Evolutionary conservation across 1,140 invertebrate genomes (phyloP), one percentile per base, ranked within the genome.

Genomic region (Caenorhabditis briggsae): DNA sequence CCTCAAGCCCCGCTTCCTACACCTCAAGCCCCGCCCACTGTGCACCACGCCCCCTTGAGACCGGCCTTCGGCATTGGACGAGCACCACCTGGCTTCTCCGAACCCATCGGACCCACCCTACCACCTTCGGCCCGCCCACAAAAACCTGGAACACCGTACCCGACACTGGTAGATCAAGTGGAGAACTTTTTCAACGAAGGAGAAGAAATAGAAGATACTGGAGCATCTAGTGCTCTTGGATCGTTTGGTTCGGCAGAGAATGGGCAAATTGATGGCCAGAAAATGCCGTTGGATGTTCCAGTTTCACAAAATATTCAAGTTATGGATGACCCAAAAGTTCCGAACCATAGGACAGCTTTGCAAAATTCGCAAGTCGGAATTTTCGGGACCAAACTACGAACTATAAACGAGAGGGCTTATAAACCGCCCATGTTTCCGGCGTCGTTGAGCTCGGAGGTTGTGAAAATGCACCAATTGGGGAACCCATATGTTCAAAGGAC

Each of bases 381-480:
- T 50, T 78, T 78, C 14, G 46, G 33, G n/a, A 78, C 70, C 0
- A 78, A 78, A 53, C 46, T 78, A 5, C 12, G 50, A 78, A 41
- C 25, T 23, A 78, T 78, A 9, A 78, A 78, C 9, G 33, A 78
- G n/a, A 78, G 33, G 23, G 70, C 70, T 5, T 78, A 78, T n/a
- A 78, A 78, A 5, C 70, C 64, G 12, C 64, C 70, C 6, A 78
- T 78, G 70, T 78, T 78, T 23, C 46, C 70, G 11, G 9, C 46
- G 2, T 12, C 70, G 7, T 23, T 78, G 46, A 25, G 20, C 7
- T 50, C 70, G 3, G 33, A 78, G n/a, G 23, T n/a, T 20, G 70
- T 78, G 70, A 41, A 50, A 78, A 78, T 78, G 70, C 9, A 12
- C 2, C 70, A 48, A n/a, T 14, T 50, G 14, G 70, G 46, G 0